Percentiles rank a stretch among this genome's conserved stretches.
Evolutionary conservation across 1,140 invertebrate genomes (phyloP).

Genomic region (Drosophila arizonae): DNA sequence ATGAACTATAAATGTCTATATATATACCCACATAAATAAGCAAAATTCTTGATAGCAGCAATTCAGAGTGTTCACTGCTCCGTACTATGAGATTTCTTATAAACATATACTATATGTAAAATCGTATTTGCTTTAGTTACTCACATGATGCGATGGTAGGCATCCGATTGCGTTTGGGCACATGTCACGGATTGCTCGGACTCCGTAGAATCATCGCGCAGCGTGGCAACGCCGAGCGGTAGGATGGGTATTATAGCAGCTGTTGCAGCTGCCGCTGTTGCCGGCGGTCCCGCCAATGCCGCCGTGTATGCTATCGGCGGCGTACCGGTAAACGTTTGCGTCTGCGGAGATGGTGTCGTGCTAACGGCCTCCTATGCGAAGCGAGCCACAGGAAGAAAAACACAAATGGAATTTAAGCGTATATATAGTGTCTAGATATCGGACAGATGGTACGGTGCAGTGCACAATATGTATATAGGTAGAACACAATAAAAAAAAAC

Average conservation of each 20-base stretch:
- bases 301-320: slow-evolving; percentile 63
- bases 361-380: slow-evolving; percentile 66
- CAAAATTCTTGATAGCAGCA: too few species aligned
- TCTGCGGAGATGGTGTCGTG: slow-evolving; percentile 77
- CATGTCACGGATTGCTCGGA: slow-evolving; percentile 82
- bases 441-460: neutral
- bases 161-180: slow-evolving; percentile 77
- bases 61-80: too few species aligned
- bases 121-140: slow-evolving; percentile 28
- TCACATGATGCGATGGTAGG: slow-evolving; percentile 82
- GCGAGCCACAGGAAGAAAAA: neutral
- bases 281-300: slow-evolving; percentile 81
- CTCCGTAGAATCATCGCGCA: slow-evolving; percentile 83
- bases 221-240: slow-evolving; percentile 81
- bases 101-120: neutral
- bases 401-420: slow-evolving; percentile 13
- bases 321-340: slow-evolving; percentile 70
- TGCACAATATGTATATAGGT: slow-evolving; percentile 1
- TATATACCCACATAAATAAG: neutral
- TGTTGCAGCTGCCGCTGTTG: slow-evolving; percentile 83
- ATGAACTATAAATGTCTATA: too few species aligned
- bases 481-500: slow-evolving; percentile 48
- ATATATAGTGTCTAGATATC: neutral
- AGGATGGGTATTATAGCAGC: slow-evolving; percentile 82
- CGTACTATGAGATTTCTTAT: too few species aligned